Conservation (phyloP, 2,113 vertebrate species). For the Aythya baeri region DNA sequence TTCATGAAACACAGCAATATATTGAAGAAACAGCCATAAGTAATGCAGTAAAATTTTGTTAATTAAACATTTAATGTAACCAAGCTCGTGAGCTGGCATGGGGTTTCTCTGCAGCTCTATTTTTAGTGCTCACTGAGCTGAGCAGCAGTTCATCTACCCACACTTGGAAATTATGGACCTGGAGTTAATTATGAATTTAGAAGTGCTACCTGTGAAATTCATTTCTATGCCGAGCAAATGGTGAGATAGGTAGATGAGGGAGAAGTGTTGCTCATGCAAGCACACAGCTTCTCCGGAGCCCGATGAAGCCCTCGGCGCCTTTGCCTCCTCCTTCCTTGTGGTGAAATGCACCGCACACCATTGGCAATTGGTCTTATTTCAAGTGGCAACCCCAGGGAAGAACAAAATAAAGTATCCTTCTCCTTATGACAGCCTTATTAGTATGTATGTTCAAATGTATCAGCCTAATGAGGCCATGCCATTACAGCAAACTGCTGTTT, state of each 20-base stretch:
- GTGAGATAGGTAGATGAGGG: neutral
- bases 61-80: conserved; percentile 40
- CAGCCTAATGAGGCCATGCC: conserved; percentile 52
- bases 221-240: neutral
- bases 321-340: neutral
- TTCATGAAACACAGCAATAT: neutral
- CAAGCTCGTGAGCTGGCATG: neutral
- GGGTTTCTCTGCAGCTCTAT: conserved; percentile 14
- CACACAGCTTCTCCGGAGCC: neutral
- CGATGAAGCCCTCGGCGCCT: neutral
- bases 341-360: neutral
- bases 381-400: neutral
- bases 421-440: conserved; percentile 38
- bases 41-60: neutral
- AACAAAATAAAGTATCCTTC: neutral
- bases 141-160: conserved; percentile 43
- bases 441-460: conserved; percentile 38
- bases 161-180: neutral
- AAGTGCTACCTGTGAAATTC: conserved; percentile 23
- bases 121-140: conserved; percentile 19
- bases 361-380: neutral
- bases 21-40: conserved; percentile 24
- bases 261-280: neutral
- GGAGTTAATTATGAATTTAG: neutral
- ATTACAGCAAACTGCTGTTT: conserved; percentile 27